Evolutionary conservation across 2,888 invertebrate species (phyloP).

Genomic region (Xanthia togata): DNA sequence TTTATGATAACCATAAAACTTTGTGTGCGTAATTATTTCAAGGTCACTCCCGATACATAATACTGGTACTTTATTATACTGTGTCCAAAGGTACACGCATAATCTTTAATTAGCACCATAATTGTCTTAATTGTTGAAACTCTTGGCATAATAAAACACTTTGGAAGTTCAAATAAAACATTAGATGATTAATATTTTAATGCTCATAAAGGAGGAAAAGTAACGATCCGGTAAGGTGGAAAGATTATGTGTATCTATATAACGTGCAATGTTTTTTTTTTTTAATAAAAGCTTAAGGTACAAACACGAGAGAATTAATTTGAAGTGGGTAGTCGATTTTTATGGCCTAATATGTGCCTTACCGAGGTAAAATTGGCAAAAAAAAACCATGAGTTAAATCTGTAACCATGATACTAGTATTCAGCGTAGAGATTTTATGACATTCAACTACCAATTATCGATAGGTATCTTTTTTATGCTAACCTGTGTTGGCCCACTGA

Average conservation of each 20-base stretch:
- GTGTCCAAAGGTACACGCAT: slow-evolving; percentile 17
- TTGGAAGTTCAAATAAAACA: slow-evolving; percentile 55
- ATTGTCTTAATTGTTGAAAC: slow-evolving; percentile 54
- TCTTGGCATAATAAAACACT: slow-evolving; percentile 57
- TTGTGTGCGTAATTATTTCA: slow-evolving; percentile 38
- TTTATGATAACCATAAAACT: slow-evolving; percentile 55
- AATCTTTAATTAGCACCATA: slow-evolving; percentile 53
- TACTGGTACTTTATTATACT: too few relatives aligned
- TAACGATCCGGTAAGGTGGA: slow-evolving; percentile 50
- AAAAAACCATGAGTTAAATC: too few relatives aligned
- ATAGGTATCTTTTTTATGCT: too few relatives aligned
- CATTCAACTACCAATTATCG: too few relatives aligned
- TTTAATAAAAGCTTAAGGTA: slow-evolving; percentile 6
- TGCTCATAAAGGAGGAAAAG: slow-evolving; percentile 36
- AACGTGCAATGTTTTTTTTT: slow-evolving; percentile 26
- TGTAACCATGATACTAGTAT: too few relatives aligned
- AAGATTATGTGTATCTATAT: slow-evolving; percentile 31
- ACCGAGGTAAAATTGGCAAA: too few relatives aligned
- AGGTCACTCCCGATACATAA: too few relatives aligned
- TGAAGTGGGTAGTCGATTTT: slow-evolving; percentile 16
- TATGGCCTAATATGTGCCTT: not conserved
- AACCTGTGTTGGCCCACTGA: too few relatives aligned
- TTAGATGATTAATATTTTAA: slow-evolving; percentile 51
- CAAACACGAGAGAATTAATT: slow-evolving; percentile 6
- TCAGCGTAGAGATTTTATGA: too few relatives aligned